A percentile compares a stretch with the other conserved stretches of the same genome.
These are phyloP conservation scores for Euura lappo DNA, from an alignment of 1,140 invertebrate species.

Conservation along the genomic window DNA sequence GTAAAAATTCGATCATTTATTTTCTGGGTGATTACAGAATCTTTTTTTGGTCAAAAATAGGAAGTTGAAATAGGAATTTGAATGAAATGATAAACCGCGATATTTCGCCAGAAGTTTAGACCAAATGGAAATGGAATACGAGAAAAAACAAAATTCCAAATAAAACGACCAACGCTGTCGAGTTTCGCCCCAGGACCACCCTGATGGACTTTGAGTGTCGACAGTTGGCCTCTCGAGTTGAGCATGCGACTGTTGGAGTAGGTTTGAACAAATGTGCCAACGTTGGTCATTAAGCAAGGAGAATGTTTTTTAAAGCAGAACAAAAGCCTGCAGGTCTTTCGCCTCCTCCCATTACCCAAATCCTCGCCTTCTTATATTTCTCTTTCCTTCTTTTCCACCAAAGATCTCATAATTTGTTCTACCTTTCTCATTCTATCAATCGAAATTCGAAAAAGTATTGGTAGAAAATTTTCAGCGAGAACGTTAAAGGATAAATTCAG, in stretches of 20 bases:
- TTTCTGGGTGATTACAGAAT: too few species aligned
- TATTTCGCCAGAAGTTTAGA: background rate
- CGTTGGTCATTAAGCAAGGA: conserved; percentile 37
- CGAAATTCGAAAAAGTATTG: too few species aligned
- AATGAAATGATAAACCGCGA: background rate
- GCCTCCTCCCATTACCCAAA: background rate
- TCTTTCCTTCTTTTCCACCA: too few species aligned
- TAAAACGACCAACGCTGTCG: background rate
- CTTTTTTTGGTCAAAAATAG: too few species aligned
- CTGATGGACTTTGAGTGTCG: conserved; percentile 50
- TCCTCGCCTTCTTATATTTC: too few species aligned
- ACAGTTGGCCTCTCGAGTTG: conserved; percentile 59
- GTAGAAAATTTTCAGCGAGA: too few species aligned
- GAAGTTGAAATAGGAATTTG: too few species aligned
- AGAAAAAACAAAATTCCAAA: background rate
- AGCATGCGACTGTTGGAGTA: conserved; percentile 27
- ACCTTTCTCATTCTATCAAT: too few species aligned
- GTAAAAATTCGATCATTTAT: too few species aligned
- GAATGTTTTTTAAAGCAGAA: background rate
- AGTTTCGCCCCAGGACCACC: conserved; percentile 17
- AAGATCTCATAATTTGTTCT: too few species aligned
- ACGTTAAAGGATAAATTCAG: background rate
- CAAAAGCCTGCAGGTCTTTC: background rate
- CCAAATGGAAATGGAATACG: background rate
- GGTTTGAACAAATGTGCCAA: conserved; percentile 35